phyloP scores from a whole-genome alignment of 2,888 invertebrate genomes.

The Nymphalis c-album region DNA sequence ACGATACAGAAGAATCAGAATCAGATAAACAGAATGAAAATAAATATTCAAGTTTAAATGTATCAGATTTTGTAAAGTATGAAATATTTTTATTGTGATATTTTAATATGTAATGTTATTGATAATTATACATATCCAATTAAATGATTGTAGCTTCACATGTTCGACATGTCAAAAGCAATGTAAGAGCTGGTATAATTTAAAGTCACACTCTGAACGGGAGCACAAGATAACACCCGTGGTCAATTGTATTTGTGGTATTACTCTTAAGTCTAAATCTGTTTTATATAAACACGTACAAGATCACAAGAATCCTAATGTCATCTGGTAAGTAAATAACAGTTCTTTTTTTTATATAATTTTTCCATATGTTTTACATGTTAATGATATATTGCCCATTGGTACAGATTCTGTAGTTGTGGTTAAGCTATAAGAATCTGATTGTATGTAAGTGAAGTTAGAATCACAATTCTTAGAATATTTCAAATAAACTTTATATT shows the following conservation, averaged over 20 bases:
- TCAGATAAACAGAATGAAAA: conserved; percentile 50
- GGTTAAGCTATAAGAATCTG: no score
- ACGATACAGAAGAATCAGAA: conserved; percentile 47
- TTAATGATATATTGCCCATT: no score
- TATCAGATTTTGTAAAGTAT: conserved; percentile 70
- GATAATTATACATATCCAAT: not conserved
- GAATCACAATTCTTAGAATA: no score
- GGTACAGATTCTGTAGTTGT: no score
- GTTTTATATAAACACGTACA: conserved; percentile 78
- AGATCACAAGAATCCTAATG: conserved; percentile 76
- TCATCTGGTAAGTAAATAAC: conserved; percentile 67
- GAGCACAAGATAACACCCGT: conserved; percentile 63
- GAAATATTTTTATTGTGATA: conserved; percentile 28
- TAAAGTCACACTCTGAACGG: conserved; percentile 65
- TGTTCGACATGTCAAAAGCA: conserved; percentile 67
- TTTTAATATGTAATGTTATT: conserved; percentile 5
- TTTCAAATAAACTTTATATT: no score
- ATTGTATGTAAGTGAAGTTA: no score
- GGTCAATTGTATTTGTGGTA: conserved; percentile 74
- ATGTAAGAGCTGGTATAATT: conserved; percentile 74
- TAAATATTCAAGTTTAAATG: conserved; percentile 60
- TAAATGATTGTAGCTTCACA: conserved; percentile 60
- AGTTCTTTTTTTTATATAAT: no score
- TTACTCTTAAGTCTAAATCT: conserved; percentile 74
- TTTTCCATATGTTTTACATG: no score